Evolutionary conservation across 2,888 invertebrate species (phyloP).

Genomic region (Pharmacophagus antenor): DNA sequence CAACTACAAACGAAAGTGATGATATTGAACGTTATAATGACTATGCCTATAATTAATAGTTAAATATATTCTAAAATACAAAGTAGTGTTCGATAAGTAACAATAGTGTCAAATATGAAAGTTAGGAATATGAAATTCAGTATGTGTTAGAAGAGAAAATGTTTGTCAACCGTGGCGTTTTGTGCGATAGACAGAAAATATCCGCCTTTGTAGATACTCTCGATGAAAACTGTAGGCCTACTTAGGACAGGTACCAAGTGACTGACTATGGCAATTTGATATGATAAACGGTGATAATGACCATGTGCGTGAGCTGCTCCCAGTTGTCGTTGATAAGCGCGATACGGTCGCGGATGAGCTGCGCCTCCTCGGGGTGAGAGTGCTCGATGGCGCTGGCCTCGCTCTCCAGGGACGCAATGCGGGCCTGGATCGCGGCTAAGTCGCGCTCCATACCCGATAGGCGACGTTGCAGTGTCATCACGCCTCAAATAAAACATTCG

Average conservation of each 20-base stretch:
- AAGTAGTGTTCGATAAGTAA: too few relatives aligned
- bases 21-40: not conserved
- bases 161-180: too few relatives aligned
- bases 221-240: too few relatives aligned
- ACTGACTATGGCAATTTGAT: too few relatives aligned
- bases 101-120: too few relatives aligned
- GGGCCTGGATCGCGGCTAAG: constrained; percentile 98
- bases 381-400: constrained; percentile 96
- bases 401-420: constrained; percentile 94
- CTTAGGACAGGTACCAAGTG: too few relatives aligned
- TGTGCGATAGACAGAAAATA: too few relatives aligned
- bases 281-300: constrained; percentile 43
- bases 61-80: not conserved
- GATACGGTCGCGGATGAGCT: constrained; percentile 93
- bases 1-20: constrained; percentile 76
- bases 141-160: too few relatives aligned
- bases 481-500: constrained; percentile 76
- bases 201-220: too few relatives aligned
- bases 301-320: constrained; percentile 98
- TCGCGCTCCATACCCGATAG: constrained; percentile 99
- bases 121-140: too few relatives aligned
- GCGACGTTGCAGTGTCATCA: constrained; percentile 98
- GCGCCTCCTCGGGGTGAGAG: constrained; percentile 97
- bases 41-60: not conserved
- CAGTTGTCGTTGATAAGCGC: constrained; percentile 95